These are phyloP conservation scores for Pterobdella sp. DNA, from an alignment of 2,888 invertebrate genomes.

Conservation along the genomic window DNA sequence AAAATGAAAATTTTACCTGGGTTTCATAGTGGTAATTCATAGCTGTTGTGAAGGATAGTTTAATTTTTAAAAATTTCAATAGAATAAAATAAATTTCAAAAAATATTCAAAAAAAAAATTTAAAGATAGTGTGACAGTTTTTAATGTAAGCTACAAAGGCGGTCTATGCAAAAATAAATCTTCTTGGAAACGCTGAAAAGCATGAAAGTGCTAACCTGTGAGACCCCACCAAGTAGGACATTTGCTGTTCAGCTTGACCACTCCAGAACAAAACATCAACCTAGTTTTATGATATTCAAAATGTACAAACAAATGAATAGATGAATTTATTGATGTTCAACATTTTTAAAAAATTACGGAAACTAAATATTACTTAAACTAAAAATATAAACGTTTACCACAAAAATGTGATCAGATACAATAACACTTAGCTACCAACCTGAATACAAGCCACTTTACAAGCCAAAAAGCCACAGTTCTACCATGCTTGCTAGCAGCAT, in stretches of 20 bases:
- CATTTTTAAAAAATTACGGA: no score
- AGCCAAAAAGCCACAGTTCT: conserved; percentile 60
- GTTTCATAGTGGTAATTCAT: conserved; percentile 64
- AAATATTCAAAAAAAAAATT: neutral
- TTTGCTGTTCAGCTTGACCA: conserved; percentile 64
- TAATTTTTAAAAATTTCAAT: conserved; percentile 7
- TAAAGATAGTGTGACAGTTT: neutral
- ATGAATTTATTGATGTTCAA: no score
- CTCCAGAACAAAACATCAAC: conserved; percentile 64
- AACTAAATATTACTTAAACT: no score
- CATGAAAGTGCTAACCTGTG: conserved; percentile 55
- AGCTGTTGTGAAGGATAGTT: conserved; percentile 43
- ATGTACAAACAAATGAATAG: neutral
- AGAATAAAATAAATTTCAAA: neutral
- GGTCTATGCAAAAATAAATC: neutral
- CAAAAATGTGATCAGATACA: neutral
- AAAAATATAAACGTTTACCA: no score
- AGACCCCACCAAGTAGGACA: conserved; percentile 73
- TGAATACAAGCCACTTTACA: conserved; percentile 65
- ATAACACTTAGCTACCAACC: neutral
- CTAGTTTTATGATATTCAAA: conserved; percentile 47
- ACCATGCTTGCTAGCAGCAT: conserved; percentile 30
- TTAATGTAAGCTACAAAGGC: neutral
- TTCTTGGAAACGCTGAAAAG: neutral
- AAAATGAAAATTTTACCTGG: no score